These are phyloP conservation scores for Venustoraphidia nigricollis DNA, from an alignment of 2,888 invertebrate genomes.

Conservation along the genomic window DNA sequence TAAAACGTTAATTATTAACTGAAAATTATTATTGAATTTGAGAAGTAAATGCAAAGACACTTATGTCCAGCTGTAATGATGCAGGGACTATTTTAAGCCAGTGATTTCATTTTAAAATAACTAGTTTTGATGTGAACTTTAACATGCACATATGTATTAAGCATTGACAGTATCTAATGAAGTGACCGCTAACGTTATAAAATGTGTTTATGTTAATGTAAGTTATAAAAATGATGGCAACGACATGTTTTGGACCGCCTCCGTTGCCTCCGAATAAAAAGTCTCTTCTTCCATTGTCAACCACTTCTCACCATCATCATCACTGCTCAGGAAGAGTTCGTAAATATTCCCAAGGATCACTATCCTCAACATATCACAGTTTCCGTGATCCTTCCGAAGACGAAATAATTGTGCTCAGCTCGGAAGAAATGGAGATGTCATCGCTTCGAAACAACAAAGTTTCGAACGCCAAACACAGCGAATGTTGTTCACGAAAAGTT, in stretches of 20 bases:
- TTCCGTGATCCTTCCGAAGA: slow-evolving; percentile 37
- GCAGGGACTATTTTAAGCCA: no score
- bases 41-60: no score
- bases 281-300: slow-evolving; percentile 13
- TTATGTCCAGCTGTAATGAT: no score
- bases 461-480: not conserved
- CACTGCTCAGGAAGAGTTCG: slow-evolving; percentile 1
- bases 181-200: not conserved
- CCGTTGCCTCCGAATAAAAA: slow-evolving; percentile 39
- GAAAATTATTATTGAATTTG: no score
- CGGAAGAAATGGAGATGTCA: slow-evolving; percentile 20
- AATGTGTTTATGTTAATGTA: not conserved
- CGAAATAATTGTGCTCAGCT: slow-evolving; percentile 18
- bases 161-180: not conserved
- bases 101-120: no score
- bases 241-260: slow-evolving; percentile 39
- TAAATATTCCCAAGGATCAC: slow-evolving; percentile 16
- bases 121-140: not conserved
- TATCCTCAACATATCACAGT: slow-evolving; percentile 38
- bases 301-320: slow-evolving; percentile 14
- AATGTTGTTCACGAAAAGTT: not conserved
- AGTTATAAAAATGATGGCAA: slow-evolving; percentile 27
- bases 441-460: slow-evolving; percentile 3
- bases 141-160: not conserved
- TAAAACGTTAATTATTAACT: no score